Percentiles rank a stretch among this genome's conserved stretches.
Evolutionary conservation across 1,140 invertebrate genomes (phyloP).

Genomic region (Drosophila rufa): DNA sequence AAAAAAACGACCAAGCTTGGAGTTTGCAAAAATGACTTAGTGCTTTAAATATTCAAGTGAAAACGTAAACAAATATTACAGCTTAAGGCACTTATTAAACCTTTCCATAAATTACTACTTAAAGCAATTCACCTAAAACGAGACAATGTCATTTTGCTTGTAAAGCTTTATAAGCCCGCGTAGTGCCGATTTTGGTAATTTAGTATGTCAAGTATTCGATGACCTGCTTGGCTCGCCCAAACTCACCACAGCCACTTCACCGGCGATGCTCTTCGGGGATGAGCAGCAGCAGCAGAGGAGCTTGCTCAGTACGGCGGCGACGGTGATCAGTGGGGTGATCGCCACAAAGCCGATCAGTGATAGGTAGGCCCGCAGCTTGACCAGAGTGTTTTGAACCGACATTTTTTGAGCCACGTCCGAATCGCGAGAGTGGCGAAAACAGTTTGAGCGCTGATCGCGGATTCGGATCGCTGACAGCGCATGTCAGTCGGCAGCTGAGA

Average conservation of each 20-base stretch:
- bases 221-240: neutral
- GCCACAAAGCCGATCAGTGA: constrained; percentile 15
- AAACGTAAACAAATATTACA: too few relatives aligned
- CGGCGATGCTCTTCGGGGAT: constrained; percentile 19
- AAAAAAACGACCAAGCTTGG: too few relatives aligned
- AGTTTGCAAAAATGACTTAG: neutral
- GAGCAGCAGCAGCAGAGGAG: neutral
- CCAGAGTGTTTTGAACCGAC: constrained; percentile 11
- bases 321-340: constrained; percentile 32
- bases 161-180: too few relatives aligned
- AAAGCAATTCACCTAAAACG: neutral
- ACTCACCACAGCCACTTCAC: constrained; percentile 70
- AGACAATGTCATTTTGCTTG: too few relatives aligned
- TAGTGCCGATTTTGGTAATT: neutral
- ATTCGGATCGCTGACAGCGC: neutral
- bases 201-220: constrained; percentile 10
- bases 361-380: constrained; percentile 18
- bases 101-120: neutral
- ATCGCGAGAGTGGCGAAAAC: constrained; percentile 26
- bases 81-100: neutral
- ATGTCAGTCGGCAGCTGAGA: neutral
- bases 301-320: constrained; percentile 24
- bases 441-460: constrained; percentile 21
- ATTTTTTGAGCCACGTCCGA: constrained; percentile 29
- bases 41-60: neutral